A percentile compares a stretch with the other conserved stretches of the same genome.
Evolutionary conservation across 2,888 invertebrate species (phyloP).

Genomic region (Ecdyonurus torrentis): DNA sequence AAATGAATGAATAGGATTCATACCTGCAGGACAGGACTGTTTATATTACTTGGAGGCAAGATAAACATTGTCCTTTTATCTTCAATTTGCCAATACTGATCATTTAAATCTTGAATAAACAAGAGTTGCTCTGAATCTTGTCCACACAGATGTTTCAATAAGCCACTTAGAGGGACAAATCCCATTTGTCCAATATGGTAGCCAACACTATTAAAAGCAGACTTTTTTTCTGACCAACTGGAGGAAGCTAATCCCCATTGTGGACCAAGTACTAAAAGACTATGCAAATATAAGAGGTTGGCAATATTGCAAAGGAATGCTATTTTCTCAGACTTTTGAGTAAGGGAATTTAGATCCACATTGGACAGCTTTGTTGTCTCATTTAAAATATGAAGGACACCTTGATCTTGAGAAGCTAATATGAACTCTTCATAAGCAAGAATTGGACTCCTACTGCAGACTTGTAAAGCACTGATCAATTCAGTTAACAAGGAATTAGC

Average conservation of each 20-base stretch:
- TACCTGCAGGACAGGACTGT: not conserved
- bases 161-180: slow-evolving; percentile 22
- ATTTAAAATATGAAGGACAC: slow-evolving; percentile 18
- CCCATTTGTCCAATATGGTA: slow-evolving; percentile 26
- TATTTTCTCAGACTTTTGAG: slow-evolving; percentile 23
- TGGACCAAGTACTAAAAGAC: slow-evolving; percentile 15
- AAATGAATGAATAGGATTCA: not conserved
- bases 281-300: slow-evolving; percentile 26
- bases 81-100: not conserved
- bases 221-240: slow-evolving; percentile 6
- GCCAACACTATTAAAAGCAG: slow-evolving; percentile 19
- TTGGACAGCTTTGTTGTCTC: slow-evolving; percentile 19
- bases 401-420: slow-evolving; percentile 11
- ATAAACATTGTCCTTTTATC: not conserved
- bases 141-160: slow-evolving; percentile 22
- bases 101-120: not conserved
- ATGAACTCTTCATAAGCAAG: not conserved
- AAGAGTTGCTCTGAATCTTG: slow-evolving; percentile 13
- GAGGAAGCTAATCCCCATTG: slow-evolving; percentile 12
- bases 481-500: not conserved
- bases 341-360: slow-evolving; percentile 22
- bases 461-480: not conserved
- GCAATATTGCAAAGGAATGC: slow-evolving; percentile 24
- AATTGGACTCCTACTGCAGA: too few species aligned
- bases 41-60: not conserved